Conservation (phyloP, 2,888 invertebrate genomes). For the Cynaeus angustus region DNA sequence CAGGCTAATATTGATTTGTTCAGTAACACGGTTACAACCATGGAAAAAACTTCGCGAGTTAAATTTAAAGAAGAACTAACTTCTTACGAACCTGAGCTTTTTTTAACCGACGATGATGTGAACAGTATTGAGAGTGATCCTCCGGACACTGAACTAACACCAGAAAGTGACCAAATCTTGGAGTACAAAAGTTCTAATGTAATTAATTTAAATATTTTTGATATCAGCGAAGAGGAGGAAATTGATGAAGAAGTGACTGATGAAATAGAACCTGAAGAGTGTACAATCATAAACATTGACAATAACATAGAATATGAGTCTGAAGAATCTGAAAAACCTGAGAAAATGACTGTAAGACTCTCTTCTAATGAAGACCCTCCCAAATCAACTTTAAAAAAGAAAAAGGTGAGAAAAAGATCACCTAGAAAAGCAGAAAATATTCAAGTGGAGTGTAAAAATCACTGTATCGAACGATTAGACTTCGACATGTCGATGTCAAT, state of each 20-base stretch:
- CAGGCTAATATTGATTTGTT: conserved; percentile 74
- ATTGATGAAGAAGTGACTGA: conserved; percentile 57
- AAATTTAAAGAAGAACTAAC: conserved; percentile 73
- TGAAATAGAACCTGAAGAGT: conserved; percentile 55
- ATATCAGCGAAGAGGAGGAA: conserved; percentile 62
- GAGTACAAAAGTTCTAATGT: conserved; percentile 56
- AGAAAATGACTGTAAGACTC: conserved; percentile 31
- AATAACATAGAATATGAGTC: conserved; percentile 19
- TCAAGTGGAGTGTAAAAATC: conserved; percentile 65
- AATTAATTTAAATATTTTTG: conserved; percentile 54
- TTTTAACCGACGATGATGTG: conserved; percentile 67
- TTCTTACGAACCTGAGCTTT: conserved; percentile 72
- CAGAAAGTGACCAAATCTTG: conserved; percentile 49
- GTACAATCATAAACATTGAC: conserved; percentile 45
- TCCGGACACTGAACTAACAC: conserved; percentile 53
- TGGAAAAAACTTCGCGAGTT: conserved; percentile 68
- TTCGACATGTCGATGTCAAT: conserved; percentile 64
- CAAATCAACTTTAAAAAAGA: conserved; percentile 31
- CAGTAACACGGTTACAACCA: conserved; percentile 56
- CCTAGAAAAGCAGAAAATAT: conserved; percentile 52
- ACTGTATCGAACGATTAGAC: conserved; percentile 68
- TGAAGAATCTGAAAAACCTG: conserved; percentile 14
- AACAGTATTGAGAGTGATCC: conserved; percentile 69
- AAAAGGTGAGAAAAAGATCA: conserved; percentile 67
- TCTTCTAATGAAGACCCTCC: background rate